Evolutionary conservation across 2,888 invertebrate species (phyloP).

Genomic region (Luperina nickerlii): DNA sequence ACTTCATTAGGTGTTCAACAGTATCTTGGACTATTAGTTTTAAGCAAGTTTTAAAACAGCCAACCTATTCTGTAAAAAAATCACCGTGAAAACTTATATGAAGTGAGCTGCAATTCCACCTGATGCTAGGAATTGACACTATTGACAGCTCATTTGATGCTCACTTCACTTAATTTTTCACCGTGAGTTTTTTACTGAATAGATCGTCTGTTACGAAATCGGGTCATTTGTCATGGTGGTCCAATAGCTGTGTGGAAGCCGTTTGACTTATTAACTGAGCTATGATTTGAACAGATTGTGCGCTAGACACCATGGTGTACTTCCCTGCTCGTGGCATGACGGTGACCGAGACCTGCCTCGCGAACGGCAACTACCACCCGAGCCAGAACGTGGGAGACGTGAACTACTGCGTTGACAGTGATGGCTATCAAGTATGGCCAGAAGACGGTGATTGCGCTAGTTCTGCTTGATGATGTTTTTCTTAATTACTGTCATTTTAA

Average conservation of each 20-base stretch:
- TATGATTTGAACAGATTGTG: slow-evolving; percentile 88
- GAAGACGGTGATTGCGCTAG: slow-evolving; percentile 68
- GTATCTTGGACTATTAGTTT: slow-evolving; percentile 12
- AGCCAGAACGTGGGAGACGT: slow-evolving; percentile 88
- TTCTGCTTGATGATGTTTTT: slow-evolving; percentile 23
- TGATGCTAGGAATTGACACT: background rate
- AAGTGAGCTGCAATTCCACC: background rate
- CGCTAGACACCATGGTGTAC: slow-evolving; percentile 89
- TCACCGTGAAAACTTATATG: background rate
- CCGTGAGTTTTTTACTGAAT: background rate
- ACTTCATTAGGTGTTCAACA: slow-evolving; percentile 24
- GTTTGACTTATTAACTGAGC: slow-evolving; percentile 27
- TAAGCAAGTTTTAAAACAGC: background rate
- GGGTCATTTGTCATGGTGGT: slow-evolving; percentile 18
- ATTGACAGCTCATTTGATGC: background rate
- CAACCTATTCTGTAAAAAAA: background rate
- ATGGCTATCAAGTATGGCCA: slow-evolving; percentile 88
- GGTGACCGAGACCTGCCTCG: slow-evolving; percentile 86
- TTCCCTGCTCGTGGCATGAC: slow-evolving; percentile 87
- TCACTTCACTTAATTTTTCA: background rate
- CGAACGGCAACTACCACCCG: slow-evolving; percentile 91
- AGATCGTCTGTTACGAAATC: slow-evolving; percentile 15
- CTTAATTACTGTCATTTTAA: background rate
- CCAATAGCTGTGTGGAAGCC: slow-evolving; percentile 5
- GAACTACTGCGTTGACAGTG: slow-evolving; percentile 91